Conservation (phyloP, 2,113 vertebrate genomes). For the Cryptotis parvus region DNA sequence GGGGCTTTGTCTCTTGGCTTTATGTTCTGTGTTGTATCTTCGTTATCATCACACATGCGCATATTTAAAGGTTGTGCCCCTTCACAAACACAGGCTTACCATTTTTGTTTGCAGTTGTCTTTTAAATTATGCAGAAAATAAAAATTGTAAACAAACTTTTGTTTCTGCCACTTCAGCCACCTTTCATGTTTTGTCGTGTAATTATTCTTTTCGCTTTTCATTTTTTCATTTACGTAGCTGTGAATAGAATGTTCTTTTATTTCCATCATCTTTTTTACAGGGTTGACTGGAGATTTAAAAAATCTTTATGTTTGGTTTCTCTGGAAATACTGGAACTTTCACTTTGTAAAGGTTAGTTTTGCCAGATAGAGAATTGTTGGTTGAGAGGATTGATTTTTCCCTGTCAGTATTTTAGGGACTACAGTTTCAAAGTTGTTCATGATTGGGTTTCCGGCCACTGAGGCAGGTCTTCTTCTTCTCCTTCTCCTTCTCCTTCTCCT, state of each 20-base stretch:
- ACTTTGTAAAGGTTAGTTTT: not conserved
- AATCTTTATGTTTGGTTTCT: conserved; percentile 1
- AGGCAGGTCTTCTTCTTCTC: too few relatives aligned
- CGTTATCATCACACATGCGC: conserved; percentile 8
- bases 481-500: too few relatives aligned
- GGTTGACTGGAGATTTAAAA: not conserved
- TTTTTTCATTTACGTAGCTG: not conserved
- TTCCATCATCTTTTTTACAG: not conserved
- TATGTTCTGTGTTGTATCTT: not conserved
- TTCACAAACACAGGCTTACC: not conserved
- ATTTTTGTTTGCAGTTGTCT: conserved; percentile 23
- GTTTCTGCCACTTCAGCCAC: not conserved
- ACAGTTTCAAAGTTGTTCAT: too few relatives aligned
- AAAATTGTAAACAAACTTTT: not conserved
- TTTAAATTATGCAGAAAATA: conserved; percentile 26
- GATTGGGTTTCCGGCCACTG: too few relatives aligned
- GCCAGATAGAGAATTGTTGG: not conserved
- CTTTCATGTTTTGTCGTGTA: not conserved
- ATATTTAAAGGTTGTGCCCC: not conserved
- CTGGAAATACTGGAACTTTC: conserved; percentile 23
- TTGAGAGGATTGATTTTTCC: not conserved
- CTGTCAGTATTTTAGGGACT: not conserved
- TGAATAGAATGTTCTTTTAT: not conserved
- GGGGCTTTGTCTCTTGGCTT: not conserved
- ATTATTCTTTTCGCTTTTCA: not conserved